Percentiles rank a stretch among this genome's conserved stretches.
These are phyloP conservation scores for Criorhina ranunculi DNA, from an alignment of 2,888 invertebrate species.

Conservation along the genomic window DNA sequence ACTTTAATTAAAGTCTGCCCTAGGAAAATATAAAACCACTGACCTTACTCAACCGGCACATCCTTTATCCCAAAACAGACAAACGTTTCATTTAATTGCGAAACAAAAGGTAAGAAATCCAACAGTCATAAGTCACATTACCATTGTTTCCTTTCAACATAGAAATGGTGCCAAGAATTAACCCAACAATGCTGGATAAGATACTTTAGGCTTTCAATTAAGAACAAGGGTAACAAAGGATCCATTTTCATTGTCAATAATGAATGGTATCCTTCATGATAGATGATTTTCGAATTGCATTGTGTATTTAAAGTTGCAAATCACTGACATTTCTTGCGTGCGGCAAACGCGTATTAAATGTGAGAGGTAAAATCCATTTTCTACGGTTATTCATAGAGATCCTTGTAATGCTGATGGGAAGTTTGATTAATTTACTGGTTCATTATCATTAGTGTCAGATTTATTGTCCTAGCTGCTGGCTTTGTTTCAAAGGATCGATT, in stretches of 20 bases:
- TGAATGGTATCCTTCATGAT: not conserved
- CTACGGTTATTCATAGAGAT: not conserved
- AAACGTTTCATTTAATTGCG: not conserved
- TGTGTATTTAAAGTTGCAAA: slow-evolving; percentile 1
- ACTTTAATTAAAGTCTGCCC: not conserved
- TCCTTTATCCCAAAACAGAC: not conserved
- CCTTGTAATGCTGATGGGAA: not conserved
- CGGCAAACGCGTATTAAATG: not conserved
- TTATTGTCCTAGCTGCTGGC: not conserved
- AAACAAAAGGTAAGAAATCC: not conserved
- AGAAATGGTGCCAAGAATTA: not conserved
- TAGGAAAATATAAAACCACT: not conserved
- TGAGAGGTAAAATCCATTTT: not conserved
- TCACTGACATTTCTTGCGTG: not conserved
- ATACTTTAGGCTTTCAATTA: not conserved
- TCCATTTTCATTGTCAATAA: not conserved
- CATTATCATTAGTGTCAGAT: not conserved
- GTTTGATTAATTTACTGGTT: not conserved
- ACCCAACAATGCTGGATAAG: not conserved
- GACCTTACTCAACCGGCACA: not conserved
- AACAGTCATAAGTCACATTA: not conserved
- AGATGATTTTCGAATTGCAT: not conserved
- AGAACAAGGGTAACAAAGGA: not conserved
- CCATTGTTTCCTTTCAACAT: not conserved
- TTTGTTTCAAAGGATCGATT: too few species aligned